phyloP scores from a whole-genome alignment of 2,113 vertebrate species.

The Cheilinus undulatus region DNA sequence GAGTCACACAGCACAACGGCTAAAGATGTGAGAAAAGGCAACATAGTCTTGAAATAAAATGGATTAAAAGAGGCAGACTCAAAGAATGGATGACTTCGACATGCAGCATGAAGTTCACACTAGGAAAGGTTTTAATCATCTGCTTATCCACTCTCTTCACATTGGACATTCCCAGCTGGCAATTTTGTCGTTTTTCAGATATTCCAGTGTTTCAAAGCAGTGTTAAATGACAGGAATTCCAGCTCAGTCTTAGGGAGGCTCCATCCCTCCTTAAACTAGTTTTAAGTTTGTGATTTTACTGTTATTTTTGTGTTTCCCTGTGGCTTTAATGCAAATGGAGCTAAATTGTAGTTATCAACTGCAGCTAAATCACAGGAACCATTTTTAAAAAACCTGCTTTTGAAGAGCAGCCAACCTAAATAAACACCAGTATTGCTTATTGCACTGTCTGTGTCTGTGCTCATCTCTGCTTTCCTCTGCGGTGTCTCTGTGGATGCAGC shows the following conservation, averaged over 20 bases:
- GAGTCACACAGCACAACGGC: no score
- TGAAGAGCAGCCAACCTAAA: background rate
- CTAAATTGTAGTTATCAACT: background rate
- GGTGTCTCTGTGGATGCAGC: slow-evolving; percentile 8
- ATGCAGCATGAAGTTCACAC: no score
- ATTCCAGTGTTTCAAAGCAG: no score
- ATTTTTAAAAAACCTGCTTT: background rate
- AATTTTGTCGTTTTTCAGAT: no score
- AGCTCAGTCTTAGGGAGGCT: background rate
- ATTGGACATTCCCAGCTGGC: no score
- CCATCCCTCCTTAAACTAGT: no score
- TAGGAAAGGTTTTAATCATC: no score
- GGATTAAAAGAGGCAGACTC: no score
- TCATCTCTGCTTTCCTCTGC: slow-evolving; percentile 8
- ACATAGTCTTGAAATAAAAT: no score
- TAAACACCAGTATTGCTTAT: background rate
- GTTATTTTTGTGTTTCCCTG: background rate
- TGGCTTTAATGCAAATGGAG: background rate
- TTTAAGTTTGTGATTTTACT: slow-evolving; percentile 2
- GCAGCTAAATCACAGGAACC: background rate
- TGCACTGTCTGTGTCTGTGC: background rate
- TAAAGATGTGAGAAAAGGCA: no score
- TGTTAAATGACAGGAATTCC: slow-evolving; percentile 18
- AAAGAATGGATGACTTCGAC: no score
- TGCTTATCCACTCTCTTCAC: no score